A percentile compares a stretch with the other conserved stretches of the same genome.
Evolutionary conservation across 2,888 invertebrate genomes (phyloP).

Genomic region (Abscondita cerata): DNA sequence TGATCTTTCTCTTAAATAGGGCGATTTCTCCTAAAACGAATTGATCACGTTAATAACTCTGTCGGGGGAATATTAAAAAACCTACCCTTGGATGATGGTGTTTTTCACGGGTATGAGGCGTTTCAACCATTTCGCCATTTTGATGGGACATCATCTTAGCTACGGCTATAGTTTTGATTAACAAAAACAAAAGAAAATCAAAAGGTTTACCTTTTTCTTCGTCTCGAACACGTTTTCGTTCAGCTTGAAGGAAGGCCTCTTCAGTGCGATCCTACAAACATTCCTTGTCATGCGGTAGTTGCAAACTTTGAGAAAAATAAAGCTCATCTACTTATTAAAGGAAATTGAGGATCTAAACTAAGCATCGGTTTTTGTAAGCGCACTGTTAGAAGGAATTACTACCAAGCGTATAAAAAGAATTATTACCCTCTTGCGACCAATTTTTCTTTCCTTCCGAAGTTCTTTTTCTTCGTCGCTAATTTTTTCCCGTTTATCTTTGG

Average conservation of each 20-base stretch:
- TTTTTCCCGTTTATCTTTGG: conserved; percentile 67
- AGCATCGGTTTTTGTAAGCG: too few species aligned
- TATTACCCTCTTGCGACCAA: conserved; percentile 76
- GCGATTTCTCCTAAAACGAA: conserved; percentile 77
- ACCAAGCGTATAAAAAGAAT: neutral
- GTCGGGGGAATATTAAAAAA: conserved; percentile 67
- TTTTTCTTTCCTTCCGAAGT: conserved; percentile 79
- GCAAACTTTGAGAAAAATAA: too few species aligned
- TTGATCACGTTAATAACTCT: conserved; percentile 75
- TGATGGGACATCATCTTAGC: conserved; percentile 71
- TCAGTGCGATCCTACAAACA: conserved; percentile 73
- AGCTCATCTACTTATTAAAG: too few species aligned
- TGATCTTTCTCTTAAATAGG: conserved; percentile 75
- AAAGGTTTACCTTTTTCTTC: conserved; percentile 72
- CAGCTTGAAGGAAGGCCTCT: conserved; percentile 66
- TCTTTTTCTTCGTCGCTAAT: conserved; percentile 82
- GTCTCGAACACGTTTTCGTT: conserved; percentile 81
- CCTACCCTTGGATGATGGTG: conserved; percentile 77
- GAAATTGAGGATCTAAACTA: too few species aligned
- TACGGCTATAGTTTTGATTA: conserved; percentile 53
- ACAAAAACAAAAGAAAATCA: conserved; percentile 20
- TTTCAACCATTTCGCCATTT: conserved; percentile 77
- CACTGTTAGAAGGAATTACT: too few species aligned
- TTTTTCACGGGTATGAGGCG: conserved; percentile 67
- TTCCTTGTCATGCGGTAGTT: too few species aligned